These are phyloP conservation scores for Platalea minor DNA, from an alignment of 2,797 vertebrate genomes.

Conservation along the genomic window DNA sequence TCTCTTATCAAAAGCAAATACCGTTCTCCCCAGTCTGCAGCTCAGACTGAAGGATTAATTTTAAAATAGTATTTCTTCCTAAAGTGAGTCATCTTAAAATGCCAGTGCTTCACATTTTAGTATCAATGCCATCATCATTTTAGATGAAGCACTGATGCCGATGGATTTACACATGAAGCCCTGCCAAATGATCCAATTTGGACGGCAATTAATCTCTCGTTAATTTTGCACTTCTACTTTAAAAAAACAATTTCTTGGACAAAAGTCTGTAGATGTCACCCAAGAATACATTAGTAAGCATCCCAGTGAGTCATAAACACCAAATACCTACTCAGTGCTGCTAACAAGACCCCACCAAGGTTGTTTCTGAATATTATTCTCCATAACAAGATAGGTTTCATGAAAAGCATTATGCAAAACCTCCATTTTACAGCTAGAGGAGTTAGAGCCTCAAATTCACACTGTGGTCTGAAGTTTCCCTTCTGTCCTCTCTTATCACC, in stretches of 20 bases:
- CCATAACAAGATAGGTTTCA: background rate
- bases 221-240: background rate
- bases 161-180: background rate
- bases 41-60: background rate
- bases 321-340: background rate
- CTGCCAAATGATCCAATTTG: background rate
- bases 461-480: background rate
- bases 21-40: background rate
- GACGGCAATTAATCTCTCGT: background rate
- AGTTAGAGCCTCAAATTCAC: background rate
- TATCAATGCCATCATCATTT: background rate
- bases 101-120: background rate
- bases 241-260: background rate
- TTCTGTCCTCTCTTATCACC: background rate
- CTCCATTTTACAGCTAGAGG: background rate
- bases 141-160: background rate
- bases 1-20: conserved; percentile 12
- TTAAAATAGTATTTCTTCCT: background rate
- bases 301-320: background rate
- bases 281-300: background rate
- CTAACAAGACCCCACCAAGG: background rate
- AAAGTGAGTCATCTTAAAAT: conserved; percentile 39
- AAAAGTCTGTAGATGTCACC: background rate
- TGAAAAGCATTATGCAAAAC: background rate
- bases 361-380: background rate